Conservation (phyloP, 2,113 vertebrate genomes). For the Otus sunia region DNA sequence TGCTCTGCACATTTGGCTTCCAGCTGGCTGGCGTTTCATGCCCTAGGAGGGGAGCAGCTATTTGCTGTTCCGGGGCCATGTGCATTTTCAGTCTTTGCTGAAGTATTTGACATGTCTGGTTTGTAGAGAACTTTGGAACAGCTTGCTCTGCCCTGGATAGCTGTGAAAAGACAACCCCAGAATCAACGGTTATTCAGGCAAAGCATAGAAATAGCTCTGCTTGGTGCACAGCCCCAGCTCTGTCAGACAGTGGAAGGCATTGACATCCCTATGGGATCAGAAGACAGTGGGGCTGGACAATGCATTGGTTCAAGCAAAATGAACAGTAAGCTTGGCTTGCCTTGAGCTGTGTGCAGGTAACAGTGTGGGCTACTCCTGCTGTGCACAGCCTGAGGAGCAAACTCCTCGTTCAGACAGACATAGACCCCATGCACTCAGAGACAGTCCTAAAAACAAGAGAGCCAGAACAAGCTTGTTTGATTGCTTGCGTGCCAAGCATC, state of each 20-base stretch:
- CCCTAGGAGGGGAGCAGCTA: neutral
- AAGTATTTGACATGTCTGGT: neutral
- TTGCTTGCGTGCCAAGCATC: neutral
- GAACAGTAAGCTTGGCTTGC: neutral
- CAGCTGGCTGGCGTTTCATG: neutral
- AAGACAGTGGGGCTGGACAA: neutral
- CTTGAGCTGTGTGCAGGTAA: neutral
- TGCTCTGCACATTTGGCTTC: constrained; percentile 2
- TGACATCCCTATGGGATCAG: neutral
- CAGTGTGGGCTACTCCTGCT: neutral
- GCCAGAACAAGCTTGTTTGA: neutral
- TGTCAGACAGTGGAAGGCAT: neutral
- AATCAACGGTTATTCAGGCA: neutral
- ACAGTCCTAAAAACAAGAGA: neutral
- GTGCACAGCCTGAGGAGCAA: neutral
- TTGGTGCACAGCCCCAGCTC: neutral
- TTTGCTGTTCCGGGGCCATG: neutral
- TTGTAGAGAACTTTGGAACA: neutral
- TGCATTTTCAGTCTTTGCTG: neutral
- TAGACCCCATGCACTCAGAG: neutral
- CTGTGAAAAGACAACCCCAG: neutral
- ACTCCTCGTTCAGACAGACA: neutral
- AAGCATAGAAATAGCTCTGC: neutral
- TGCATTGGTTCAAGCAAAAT: neutral
- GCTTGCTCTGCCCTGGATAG: neutral